These are phyloP conservation scores for Ochotona princeps DNA, from an alignment of 2,113 vertebrate species.

Conservation along the genomic window DNA sequence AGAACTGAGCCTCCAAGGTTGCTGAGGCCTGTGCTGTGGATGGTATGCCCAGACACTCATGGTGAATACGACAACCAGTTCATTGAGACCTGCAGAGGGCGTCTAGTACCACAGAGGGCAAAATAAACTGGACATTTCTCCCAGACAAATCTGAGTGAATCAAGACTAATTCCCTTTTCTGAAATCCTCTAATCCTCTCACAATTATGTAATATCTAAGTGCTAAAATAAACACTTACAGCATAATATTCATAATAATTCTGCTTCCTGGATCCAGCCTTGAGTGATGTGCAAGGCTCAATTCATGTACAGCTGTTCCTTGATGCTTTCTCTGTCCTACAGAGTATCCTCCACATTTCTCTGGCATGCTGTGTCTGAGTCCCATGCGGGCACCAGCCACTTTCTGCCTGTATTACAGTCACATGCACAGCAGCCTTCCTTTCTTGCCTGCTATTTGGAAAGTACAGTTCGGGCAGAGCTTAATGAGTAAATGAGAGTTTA, in stretches of 20 bases:
- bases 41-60: no score
- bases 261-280: neutral
- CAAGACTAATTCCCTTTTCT: neutral
- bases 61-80: no score
- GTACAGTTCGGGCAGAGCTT: neutral
- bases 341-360: neutral
- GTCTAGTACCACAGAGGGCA: no score
- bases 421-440: neutral
- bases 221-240: slow-evolving; percentile 5
- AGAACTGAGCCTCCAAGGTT: no score
- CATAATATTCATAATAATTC: neutral
- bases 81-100: no score
- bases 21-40: no score
- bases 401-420: neutral
- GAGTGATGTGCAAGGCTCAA: neutral
- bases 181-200: neutral
- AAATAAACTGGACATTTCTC: no score
- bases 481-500: neutral
- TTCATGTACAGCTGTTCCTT: neutral
- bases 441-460: neutral
- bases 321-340: neutral
- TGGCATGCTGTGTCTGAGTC: neutral
- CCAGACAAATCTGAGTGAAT: no score
- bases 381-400: neutral
- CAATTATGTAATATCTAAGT: neutral